Percentiles rank a stretch among this genome's conserved stretches.
These are phyloP conservation scores for Pogonophryne albipinna DNA, from an alignment of 2,797 vertebrate species.

Conservation along the genomic window DNA sequence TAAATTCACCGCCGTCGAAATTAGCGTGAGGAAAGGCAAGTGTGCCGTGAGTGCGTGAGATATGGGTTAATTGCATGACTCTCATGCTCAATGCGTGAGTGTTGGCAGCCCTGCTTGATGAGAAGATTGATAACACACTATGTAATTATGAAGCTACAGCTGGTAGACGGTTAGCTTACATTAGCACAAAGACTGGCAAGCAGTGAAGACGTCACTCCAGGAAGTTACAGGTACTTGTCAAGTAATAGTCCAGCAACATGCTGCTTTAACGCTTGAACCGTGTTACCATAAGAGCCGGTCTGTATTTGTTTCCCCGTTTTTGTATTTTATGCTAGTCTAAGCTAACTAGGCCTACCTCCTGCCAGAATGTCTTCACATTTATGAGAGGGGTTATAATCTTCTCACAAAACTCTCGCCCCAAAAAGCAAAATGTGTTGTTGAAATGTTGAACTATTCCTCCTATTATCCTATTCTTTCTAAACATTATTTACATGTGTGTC, in stretches of 20 bases:
- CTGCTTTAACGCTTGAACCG: neutral
- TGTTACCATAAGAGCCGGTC: neutral
- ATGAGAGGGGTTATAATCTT: neutral
- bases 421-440: neutral
- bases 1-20: too few species aligned
- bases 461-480: neutral
- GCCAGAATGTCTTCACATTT: neutral
- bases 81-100: too few species aligned
- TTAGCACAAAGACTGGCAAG: neutral
- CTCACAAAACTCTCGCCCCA: neutral
- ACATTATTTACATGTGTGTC: neutral
- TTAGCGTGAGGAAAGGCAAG: too few species aligned
- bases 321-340: neutral
- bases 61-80: too few species aligned
- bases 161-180: neutral
- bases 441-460: too few species aligned
- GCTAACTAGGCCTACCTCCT: neutral
- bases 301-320: neutral
- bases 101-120: too few species aligned
- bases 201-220: neutral
- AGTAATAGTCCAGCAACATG: neutral
- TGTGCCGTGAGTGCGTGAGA: too few species aligned
- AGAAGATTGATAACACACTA: neutral
- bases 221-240: neutral
- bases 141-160: neutral